Evolutionary conservation across 1,140 invertebrate genomes (phyloP), one percentile per base, ranked within the genome.

Genomic region (Hypsibius dujardini): DNA sequence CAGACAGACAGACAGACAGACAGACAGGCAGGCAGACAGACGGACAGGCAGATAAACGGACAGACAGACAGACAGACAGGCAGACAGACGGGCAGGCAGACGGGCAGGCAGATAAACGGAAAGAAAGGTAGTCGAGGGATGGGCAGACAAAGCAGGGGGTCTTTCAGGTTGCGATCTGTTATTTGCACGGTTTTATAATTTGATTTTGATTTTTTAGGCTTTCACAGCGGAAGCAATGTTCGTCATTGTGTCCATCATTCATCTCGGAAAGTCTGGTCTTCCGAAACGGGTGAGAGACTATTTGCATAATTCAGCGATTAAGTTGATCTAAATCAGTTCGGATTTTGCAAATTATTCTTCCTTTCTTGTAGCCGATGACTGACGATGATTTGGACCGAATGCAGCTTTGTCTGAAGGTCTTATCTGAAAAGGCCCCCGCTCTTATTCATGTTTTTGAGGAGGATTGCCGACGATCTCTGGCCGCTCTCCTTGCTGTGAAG

Each of bases 311-410:
- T n/a, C n/a, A n/a, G n/a, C n/a, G n/a, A n/a, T n/a, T n/a, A n/a
- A n/a, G n/a, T n/a, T n/a, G n/a, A n/a, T n/a, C n/a, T n/a, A n/a
- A n/a, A n/a, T n/a, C n/a, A n/a, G n/a, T n/a, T n/a, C n/a, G n/a
- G n/a, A n/a, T n/a, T n/a, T n/a, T n/a, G n/a, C n/a, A 56, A 56
- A 2, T 46, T 46, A n/a, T 28, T 28, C 40, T 72, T 47, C 46
- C 42, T 1, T 1, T 42, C 28, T 46, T n/a, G 60, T 59, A n/a
- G 50, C 72, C 86, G 0, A 93, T 98, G 72, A 97, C 92, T 2
- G 92, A 97, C 77, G 95, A 98, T 79, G 95, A 98, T 79, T 81
- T 85, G 46, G 94, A 98, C 78, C 86, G 92, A 75, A 86, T 95
- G 46, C 86, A 89, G n/a, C 81, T 91, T 70, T 94, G 92, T 78